Evolutionary conservation across 2,113 vertebrate species (phyloP), one percentile per base, ranked within the genome.

Genomic region (Amazona guildingii): DNA sequence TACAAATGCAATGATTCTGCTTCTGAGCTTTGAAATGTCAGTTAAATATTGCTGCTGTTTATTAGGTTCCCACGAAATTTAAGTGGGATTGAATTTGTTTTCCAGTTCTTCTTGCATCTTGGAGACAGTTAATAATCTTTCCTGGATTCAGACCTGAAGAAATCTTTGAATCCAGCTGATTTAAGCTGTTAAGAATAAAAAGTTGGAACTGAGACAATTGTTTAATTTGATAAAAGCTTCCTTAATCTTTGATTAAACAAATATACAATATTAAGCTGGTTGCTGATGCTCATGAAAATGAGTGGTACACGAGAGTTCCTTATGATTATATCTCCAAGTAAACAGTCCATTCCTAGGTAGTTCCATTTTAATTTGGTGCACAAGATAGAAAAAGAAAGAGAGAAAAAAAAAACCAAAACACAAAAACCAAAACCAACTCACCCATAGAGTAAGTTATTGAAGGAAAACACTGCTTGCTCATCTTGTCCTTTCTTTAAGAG

Each of bases 21-120:
- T 69, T 92, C 74, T 81, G 69, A 94, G 80, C 83, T 94, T 84
- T 87, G 86, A 94, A 95, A 96, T 91, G 77, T 88, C 88, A 84
- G 51, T 89, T 95, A 94, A 96, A 95, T 92, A 95, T 79, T 46
- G 23, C 69, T 82, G 73, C 12, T 94, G 61, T 89, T 95, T 95
- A 68, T 95, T 95, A 82, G 43, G 66, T 92, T 97, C 69, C 62
- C 73, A 84, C 1, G 3, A 73, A 96, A 75, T 92, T 72, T 94
- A 85, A 89, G 83, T 94, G 66, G 88, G 78, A 91, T 95, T 94
- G 76, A 44, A 92, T 88, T 94, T 91, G n/a, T 66, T 88, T 92
- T 84, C 33, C 5, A 18, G 8, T 76, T 61, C 67, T 84, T 14
- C 46, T 29, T 86, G 21, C 18, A 61, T 84, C 35, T 92, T 86